These are phyloP conservation scores for Volucella zonaria DNA, from an alignment of 2,888 invertebrate species.

Conservation along the genomic window DNA sequence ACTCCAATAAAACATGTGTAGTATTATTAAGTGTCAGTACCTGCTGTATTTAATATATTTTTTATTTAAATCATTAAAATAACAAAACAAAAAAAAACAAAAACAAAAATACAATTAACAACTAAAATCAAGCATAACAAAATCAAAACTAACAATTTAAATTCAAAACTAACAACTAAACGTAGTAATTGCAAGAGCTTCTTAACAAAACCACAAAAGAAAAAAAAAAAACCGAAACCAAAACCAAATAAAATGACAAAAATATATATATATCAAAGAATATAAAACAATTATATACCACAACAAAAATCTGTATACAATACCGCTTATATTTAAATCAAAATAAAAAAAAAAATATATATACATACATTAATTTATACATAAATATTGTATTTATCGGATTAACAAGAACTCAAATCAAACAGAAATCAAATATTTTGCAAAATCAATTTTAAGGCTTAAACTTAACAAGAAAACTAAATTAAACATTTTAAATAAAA, in stretches of 20 bases:
- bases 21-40: constrained; percentile 74
- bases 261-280: constrained; percentile 27
- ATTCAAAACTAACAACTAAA: not conserved
- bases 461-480: constrained; percentile 24
- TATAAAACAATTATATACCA: constrained; percentile 61
- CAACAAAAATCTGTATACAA: constrained; percentile 68
- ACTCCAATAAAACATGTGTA: constrained; percentile 73
- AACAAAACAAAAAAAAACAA: no score
- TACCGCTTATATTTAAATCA: constrained; percentile 50
- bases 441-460: constrained; percentile 64
- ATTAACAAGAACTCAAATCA: constrained; percentile 20
- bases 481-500: not conserved
- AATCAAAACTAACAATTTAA: constrained; percentile 30
- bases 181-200: constrained; percentile 74
- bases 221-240: constrained; percentile 7
- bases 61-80: constrained; percentile 72
- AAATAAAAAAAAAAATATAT: constrained; percentile 39
- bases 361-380: constrained; percentile 65
- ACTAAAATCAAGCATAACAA: constrained; percentile 31
- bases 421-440: constrained; percentile 70
- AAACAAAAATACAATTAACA: constrained; percentile 20
- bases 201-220: constrained; percentile 52
- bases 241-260: constrained; percentile 36
- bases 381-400: constrained; percentile 54
- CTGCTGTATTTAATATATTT: constrained; percentile 73